Percentiles rank a stretch among this genome's conserved stretches.
These are phyloP conservation scores for Bolinopsis microptera DNA, from an alignment of 37 sponge, comb jelly and placozoan species.

Conservation along the genomic window DNA sequence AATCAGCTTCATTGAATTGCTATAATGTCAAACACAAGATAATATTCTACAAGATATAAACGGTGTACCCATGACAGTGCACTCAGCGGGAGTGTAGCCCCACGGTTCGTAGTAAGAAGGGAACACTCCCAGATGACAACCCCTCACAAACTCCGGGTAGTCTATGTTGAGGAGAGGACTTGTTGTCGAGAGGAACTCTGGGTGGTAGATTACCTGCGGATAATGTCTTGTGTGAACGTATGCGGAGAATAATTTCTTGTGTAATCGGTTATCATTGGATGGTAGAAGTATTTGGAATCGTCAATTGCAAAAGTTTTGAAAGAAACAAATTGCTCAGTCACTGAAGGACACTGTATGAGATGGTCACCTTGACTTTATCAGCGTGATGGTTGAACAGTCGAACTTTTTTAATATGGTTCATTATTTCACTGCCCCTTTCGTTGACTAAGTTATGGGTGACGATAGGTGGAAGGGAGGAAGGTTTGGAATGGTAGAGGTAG, in stretches of 20 bases:
- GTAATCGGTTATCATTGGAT: too few relatives aligned
- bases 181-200: conserved; percentile 97
- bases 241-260: background rate
- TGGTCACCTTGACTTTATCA: conserved; percentile 95
- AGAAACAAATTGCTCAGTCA: too few relatives aligned
- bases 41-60: too few relatives aligned
- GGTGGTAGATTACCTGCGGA: conserved; percentile 92
- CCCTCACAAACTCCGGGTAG: conserved; percentile 96
- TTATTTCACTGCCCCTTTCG: conserved; percentile 77
- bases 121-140: conserved; percentile 98
- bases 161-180: conserved; percentile 95
- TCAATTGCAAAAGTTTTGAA: too few relatives aligned
- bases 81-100: conserved; percentile 97
- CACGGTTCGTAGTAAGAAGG: conserved; percentile 99
- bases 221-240: background rate
- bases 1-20: too few relatives aligned
- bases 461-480: conserved; percentile 81
- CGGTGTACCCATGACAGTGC: conserved; percentile 62
- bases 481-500: conserved; percentile 69
- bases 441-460: conserved; percentile 91
- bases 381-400: conserved; percentile 84
- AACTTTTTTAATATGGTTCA: conserved; percentile 80
- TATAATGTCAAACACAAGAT: too few relatives aligned
- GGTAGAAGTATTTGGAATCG: background rate
- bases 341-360: too few relatives aligned